Conservation (phyloP, 2,113 vertebrate species). For the Kryptolebias marmoratus region DNA sequence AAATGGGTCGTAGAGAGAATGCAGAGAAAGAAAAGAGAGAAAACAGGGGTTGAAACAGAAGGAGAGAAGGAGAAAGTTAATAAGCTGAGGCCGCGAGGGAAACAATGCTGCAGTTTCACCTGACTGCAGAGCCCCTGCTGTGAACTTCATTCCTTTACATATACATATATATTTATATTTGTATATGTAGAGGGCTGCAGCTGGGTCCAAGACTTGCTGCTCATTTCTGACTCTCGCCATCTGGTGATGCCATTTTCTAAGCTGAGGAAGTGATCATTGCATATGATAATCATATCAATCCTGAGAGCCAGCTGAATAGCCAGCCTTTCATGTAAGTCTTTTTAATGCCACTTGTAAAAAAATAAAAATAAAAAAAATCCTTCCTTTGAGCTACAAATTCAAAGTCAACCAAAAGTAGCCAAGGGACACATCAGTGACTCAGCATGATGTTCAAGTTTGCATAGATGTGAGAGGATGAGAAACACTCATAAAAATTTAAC, state of each 20-base stretch:
- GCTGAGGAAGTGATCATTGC: neutral
- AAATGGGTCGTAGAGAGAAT: slow-evolving; percentile 56
- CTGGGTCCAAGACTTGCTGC: slow-evolving; percentile 6
- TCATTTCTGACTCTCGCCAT: slow-evolving; percentile 1
- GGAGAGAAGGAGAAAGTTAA: slow-evolving; percentile 29
- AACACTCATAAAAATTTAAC: neutral
- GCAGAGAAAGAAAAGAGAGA: slow-evolving; percentile 28
- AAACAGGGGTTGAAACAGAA: slow-evolving; percentile 13
- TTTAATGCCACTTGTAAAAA: slow-evolving; percentile 15
- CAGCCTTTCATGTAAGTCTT: neutral
- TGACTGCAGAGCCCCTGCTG: slow-evolving; percentile 50
- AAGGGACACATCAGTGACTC: slow-evolving; percentile 24
- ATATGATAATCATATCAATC: neutral
- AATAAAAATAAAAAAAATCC: slow-evolving; percentile 29
- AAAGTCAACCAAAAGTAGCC: slow-evolving; percentile 55
- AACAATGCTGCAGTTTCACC: slow-evolving; percentile 46
- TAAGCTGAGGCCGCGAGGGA: slow-evolving; percentile 45
- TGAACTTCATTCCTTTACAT: slow-evolving; percentile 37
- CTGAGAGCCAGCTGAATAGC: neutral
- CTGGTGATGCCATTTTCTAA: slow-evolving; percentile 11
- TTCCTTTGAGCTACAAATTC: slow-evolving; percentile 33
- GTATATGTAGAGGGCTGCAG: slow-evolving; percentile 19
- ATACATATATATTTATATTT: neutral
- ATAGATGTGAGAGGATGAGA: slow-evolving; percentile 19
- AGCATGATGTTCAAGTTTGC: slow-evolving; percentile 2